Conservation (phyloP, 1,140 invertebrate species). For the Neodiprion lecontei region DNA sequence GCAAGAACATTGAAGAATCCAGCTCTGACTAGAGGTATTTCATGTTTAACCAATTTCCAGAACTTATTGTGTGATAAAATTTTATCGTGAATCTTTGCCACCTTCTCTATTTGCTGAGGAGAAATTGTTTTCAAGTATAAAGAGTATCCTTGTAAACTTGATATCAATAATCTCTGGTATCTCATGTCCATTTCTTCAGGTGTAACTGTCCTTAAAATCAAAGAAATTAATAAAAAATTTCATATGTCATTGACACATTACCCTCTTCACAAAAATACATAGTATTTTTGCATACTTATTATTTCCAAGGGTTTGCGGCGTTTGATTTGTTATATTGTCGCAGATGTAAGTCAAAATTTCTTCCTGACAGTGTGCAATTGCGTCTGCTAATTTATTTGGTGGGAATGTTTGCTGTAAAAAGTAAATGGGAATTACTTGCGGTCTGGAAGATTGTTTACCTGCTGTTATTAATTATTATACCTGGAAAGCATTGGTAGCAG, state of each 20-base stretch:
- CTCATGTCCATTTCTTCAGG: slow-evolving; percentile 77
- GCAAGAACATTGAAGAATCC: slow-evolving; percentile 73
- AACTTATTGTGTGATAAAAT: slow-evolving; percentile 71
- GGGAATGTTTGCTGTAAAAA: slow-evolving; percentile 72
- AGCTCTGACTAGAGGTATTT: slow-evolving; percentile 63
- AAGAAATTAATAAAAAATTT: slow-evolving; percentile 24
- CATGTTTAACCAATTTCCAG: slow-evolving; percentile 74
- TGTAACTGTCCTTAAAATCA: slow-evolving; percentile 57
- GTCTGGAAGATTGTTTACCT: not conserved
- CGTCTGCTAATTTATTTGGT: slow-evolving; percentile 71
- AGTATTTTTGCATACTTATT: slow-evolving; percentile 3
- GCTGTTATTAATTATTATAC: slow-evolving; percentile 44
- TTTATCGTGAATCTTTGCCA: slow-evolving; percentile 58
- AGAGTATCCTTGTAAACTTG: slow-evolving; percentile 72
- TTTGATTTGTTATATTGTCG: slow-evolving; percentile 75
- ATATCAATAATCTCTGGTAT: slow-evolving; percentile 72
- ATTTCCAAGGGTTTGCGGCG: slow-evolving; percentile 66
- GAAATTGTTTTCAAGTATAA: slow-evolving; percentile 67
- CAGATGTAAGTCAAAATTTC: slow-evolving; percentile 78
- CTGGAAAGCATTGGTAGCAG: slow-evolving; percentile 74
- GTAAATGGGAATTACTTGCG: slow-evolving; percentile 18
- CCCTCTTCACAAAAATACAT: slow-evolving; percentile 34
- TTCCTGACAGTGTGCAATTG: slow-evolving; percentile 76
- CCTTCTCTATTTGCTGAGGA: slow-evolving; percentile 61
- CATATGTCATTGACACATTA: slow-evolving; percentile 9